A percentile compares a stretch with the other conserved stretches of the same genome.
These are phyloP conservation scores for Pipa parva DNA, from an alignment of 2,113 vertebrate species.

Conservation along the genomic window DNA sequence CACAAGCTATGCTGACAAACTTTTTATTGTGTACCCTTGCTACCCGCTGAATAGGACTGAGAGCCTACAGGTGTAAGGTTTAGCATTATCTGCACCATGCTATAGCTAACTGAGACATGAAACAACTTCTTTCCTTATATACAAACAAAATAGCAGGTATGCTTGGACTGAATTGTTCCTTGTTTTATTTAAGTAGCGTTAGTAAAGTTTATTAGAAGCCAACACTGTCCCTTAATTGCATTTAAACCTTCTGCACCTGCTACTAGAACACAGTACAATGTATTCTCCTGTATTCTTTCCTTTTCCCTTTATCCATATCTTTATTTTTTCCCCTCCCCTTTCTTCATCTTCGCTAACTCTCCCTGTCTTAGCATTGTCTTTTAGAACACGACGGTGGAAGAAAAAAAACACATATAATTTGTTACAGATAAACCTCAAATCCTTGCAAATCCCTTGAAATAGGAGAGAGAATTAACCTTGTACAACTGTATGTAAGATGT, in stretches of 20 bases:
- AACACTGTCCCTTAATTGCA: too few species aligned
- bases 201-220: too few species aligned
- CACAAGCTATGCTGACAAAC: too few species aligned
- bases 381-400: constrained; percentile 22
- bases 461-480: constrained; percentile 43
- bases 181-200: too few species aligned
- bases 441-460: constrained; percentile 43
- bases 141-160: too few species aligned
- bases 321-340: constrained; percentile 11
- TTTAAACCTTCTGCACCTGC: background rate
- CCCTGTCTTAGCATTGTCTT: constrained; percentile 29
- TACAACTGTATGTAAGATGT: constrained; percentile 43
- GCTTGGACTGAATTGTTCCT: too few species aligned
- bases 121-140: too few species aligned
- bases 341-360: background rate
- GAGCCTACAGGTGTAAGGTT: too few species aligned
- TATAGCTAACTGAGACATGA: too few species aligned
- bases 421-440: constrained; percentile 43
- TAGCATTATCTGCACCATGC: too few species aligned
- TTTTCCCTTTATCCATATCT: constrained; percentile 28
- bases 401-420: constrained; percentile 43
- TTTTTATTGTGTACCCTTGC: too few species aligned
- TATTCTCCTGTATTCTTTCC: constrained; percentile 3
- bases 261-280: background rate
- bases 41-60: too few species aligned